A percentile compares a stretch with the other conserved stretches of the same genome.
phyloP scores from a whole-genome alignment of 2,888 invertebrate species.

The Glyphotaelius pellucidus region DNA sequence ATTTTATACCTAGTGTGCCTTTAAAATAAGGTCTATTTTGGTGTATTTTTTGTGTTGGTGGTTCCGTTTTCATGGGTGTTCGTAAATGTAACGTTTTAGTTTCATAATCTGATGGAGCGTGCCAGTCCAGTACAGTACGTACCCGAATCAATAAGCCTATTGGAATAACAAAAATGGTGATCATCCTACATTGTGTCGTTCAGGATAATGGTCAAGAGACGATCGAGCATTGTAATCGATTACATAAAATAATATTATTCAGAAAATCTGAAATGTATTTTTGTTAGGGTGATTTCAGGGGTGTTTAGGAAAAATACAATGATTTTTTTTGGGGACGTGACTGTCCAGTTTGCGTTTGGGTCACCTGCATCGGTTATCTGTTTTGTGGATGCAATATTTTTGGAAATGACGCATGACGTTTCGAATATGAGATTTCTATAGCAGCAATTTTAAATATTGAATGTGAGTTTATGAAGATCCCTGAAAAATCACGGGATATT shows the following conservation, averaged over 20 bases:
- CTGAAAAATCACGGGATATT: too few species aligned
- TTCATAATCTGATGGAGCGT: constrained; percentile 63
- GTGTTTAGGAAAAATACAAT: constrained; percentile 34
- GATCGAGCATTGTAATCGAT: constrained; percentile 38
- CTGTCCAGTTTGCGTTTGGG: constrained; percentile 36
- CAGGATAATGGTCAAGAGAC: constrained; percentile 64
- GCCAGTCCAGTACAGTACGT: constrained; percentile 51
- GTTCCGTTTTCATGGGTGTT: background rate
- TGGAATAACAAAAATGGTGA: constrained; percentile 64
- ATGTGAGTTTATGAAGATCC: background rate
- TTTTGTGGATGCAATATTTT: background rate
- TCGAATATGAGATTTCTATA: background rate
- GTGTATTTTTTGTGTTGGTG: background rate
- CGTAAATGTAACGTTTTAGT: constrained; percentile 59
- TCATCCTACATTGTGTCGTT: constrained; percentile 63
- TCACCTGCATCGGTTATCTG: constrained; percentile 14
- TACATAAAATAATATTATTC: constrained; percentile 31
- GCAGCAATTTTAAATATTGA: background rate
- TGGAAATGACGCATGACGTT: background rate
- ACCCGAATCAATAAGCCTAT: constrained; percentile 64
- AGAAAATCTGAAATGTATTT: constrained; percentile 46
- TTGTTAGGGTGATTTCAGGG: constrained; percentile 45
- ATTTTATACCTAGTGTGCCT: background rate
- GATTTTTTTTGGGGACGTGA: constrained; percentile 26
- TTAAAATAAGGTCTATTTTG: background rate